Evolutionary conservation across 2,797 vertebrate species (phyloP).

Genomic region (Bucorvus abyssinicus): DNA sequence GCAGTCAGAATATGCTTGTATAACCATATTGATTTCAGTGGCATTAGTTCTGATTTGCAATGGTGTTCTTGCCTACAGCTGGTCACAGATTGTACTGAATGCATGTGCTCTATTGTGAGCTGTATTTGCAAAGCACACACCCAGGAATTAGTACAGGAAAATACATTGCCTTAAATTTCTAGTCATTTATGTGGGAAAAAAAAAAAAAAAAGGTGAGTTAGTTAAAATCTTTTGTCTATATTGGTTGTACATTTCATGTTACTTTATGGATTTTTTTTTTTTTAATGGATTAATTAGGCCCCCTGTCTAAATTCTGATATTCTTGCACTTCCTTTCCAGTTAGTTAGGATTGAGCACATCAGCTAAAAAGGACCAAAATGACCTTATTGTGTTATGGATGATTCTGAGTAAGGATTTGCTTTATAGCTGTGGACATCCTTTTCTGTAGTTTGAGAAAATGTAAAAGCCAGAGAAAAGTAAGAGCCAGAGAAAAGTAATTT

Average conservation of each 20-base stretch:
- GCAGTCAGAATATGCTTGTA: background rate
- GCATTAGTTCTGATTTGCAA: slow-evolving; percentile 10
- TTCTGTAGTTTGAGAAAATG: slow-evolving; percentile 66
- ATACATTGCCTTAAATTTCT: background rate
- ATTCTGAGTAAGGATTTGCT: slow-evolving; percentile 68
- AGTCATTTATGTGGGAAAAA: background rate
- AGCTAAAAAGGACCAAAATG: slow-evolving; percentile 71
- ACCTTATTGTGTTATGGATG: slow-evolving; percentile 54
- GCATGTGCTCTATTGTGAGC: background rate
- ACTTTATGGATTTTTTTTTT: slow-evolving; percentile 53
- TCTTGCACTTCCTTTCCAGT: slow-evolving; percentile 73
- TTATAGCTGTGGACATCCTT: slow-evolving; percentile 67
- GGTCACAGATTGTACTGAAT: background rate
- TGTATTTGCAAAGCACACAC: background rate
- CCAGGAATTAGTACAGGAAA: background rate
- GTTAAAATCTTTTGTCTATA: slow-evolving; percentile 5
- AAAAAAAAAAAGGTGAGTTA: background rate
- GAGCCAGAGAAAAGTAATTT: slow-evolving; percentile 71
- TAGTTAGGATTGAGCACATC: slow-evolving; percentile 72
- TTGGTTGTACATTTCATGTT: slow-evolving; percentile 8
- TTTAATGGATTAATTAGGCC: slow-evolving; percentile 61
- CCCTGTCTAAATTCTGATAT: slow-evolving; percentile 40
- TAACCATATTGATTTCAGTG: background rate
- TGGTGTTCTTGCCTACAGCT: slow-evolving; percentile 12
- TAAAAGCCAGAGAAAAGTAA: slow-evolving; percentile 70